Percentiles rank a stretch among this genome's conserved stretches.
Conservation (phyloP, 2,888 invertebrate genomes). For the Latrodectus elegans region DNA sequence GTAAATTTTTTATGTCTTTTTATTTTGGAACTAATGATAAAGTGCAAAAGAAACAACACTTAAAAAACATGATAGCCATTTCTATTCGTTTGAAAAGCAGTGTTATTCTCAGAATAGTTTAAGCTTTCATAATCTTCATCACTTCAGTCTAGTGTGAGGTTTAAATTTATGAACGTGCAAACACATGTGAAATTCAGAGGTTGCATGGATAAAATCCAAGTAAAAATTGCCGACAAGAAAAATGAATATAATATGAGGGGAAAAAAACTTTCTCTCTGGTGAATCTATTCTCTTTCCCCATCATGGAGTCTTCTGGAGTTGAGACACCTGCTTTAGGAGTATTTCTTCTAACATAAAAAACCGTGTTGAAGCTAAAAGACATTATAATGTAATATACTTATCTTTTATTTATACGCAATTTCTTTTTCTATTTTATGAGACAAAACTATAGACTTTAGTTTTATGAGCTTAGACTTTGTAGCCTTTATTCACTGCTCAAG, state of each 20-base stretch:
- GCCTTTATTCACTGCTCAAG: background rate
- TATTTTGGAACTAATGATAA: no score
- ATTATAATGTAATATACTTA: background rate
- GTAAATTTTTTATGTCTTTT: no score
- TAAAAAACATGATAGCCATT: background rate
- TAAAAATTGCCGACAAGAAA: background rate
- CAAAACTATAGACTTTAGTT: background rate
- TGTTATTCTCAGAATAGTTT: background rate
- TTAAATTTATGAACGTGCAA: background rate
- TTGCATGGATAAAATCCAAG: background rate
- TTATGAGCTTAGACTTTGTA: background rate
- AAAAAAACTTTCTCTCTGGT: background rate
- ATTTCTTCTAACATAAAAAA: background rate
- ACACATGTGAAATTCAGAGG: background rate
- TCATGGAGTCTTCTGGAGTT: background rate
- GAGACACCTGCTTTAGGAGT: constrained; percentile 2
- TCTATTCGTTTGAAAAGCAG: background rate
- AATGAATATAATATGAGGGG: constrained; percentile 1
- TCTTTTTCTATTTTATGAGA: background rate
- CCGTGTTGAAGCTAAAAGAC: background rate
- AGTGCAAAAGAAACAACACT: no score
- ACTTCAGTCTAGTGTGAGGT: background rate
- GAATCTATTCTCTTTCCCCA: background rate
- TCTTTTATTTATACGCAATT: background rate
- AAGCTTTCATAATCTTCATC: background rate